Evolutionary conservation across 1,140 invertebrate genomes (phyloP).

Genomic region (Watersipora subatra): DNA sequence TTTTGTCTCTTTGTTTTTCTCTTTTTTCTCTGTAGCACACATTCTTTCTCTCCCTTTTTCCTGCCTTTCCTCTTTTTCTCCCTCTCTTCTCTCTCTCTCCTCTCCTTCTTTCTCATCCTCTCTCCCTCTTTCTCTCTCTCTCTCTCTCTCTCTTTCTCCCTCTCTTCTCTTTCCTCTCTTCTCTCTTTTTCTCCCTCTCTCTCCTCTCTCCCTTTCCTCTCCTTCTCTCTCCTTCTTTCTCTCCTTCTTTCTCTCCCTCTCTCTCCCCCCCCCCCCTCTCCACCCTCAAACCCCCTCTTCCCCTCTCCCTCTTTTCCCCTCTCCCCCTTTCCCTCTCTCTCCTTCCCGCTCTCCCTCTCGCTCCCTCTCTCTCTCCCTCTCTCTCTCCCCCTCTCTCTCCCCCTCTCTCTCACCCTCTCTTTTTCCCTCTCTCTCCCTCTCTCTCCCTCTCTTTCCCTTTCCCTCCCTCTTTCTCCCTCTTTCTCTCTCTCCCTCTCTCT

Average conservation of each 20-base stretch:
- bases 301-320: background rate
- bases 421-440: background rate
- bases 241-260: background rate
- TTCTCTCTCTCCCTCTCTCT: background rate
- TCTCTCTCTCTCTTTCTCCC: background rate
- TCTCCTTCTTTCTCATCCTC: background rate
- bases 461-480: background rate
- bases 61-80: background rate
- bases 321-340: background rate
- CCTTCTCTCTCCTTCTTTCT: background rate
- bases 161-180: too few species aligned
- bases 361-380: too few species aligned
- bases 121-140: background rate
- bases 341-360: too few species aligned
- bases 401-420: background rate
- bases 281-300: background rate
- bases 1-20: too few species aligned
- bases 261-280: background rate
- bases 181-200: too few species aligned
- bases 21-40: too few species aligned
- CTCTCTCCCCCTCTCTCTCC: background rate
- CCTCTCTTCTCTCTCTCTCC: background rate
- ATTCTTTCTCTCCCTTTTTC: background rate
- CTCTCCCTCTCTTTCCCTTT: background rate
- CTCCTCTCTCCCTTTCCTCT: too few species aligned